Percentiles rank a stretch among this genome's conserved stretches.
These are phyloP conservation scores for Teleiodes luculella DNA, from an alignment of 2,888 invertebrate species.

Conservation along the genomic window DNA sequence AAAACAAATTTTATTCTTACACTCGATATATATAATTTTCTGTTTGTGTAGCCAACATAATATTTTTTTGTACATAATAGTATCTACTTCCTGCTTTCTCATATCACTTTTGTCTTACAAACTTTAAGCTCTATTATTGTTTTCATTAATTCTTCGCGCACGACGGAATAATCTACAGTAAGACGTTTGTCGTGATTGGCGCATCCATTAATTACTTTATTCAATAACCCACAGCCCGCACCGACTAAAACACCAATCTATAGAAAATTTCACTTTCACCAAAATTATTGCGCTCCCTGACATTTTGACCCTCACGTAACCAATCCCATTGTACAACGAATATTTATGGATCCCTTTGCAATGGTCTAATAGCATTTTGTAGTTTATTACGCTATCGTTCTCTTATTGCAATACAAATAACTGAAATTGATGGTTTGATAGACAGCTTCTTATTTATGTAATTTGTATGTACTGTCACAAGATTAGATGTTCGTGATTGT, in stretches of 20 bases:
- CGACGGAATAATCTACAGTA: conserved; percentile 35
- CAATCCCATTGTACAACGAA: neutral
- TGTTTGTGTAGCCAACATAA: too few species aligned
- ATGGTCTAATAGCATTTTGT: conserved; percentile 1
- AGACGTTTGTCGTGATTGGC: conserved; percentile 51
- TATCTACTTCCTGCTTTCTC: neutral
- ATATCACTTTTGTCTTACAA: neutral
- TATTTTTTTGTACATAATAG: too few species aligned
- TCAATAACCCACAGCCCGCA: conserved; percentile 49
- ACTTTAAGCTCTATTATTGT: neutral
- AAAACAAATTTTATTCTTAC: neutral
- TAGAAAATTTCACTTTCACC: conserved; percentile 70
- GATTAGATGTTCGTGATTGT: conserved; percentile 5
- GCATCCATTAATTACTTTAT: conserved; percentile 63
- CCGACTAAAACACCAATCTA: conserved; percentile 56
- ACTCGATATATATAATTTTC: neutral
- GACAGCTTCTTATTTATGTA: conserved; percentile 55
- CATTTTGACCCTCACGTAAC: conserved; percentile 8
- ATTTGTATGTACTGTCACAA: conserved; percentile 52
- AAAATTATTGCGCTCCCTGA: conserved; percentile 20
- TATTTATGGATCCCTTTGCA: neutral
- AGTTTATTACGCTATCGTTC: conserved; percentile 1
- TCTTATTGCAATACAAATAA: conserved; percentile 51
- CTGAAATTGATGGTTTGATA: conserved; percentile 49
- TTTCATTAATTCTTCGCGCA: conserved; percentile 30